phyloP scores from a whole-genome alignment of 2,113 vertebrate species.

The Otus sunia region DNA sequence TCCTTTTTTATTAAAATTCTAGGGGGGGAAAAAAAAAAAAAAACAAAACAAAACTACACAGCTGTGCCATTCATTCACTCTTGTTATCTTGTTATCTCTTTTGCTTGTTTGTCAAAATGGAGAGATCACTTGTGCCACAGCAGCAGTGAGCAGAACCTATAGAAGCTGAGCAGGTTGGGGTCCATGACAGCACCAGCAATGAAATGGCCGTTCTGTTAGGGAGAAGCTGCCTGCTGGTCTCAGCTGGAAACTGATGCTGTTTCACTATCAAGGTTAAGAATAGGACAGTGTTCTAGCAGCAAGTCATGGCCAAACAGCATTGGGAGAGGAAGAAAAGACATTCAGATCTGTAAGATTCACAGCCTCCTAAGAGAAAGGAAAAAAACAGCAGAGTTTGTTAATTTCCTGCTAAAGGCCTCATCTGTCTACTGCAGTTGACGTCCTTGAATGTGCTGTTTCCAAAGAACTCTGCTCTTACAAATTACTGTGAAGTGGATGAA shows the following conservation, averaged over 20 bases:
- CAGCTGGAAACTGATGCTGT: neutral
- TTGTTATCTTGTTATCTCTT: neutral
- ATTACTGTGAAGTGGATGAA: neutral
- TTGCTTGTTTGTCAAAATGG: neutral
- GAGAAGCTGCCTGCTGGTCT: neutral
- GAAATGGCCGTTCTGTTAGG: neutral
- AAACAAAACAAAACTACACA: neutral
- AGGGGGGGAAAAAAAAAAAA: too few relatives aligned
- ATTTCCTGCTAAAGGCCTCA: neutral
- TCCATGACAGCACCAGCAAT: neutral
- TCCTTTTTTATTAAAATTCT: conserved; percentile 12
- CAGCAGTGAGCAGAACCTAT: neutral
- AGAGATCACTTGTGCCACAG: rapidly evolving
- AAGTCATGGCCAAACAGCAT: neutral
- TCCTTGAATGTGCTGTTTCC: neutral
- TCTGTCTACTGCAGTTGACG: neutral
- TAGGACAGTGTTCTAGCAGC: neutral
- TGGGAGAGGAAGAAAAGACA: neutral
- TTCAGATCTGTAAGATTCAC: neutral
- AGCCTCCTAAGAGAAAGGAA: neutral
- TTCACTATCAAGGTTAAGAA: neutral
- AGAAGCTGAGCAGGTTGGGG: neutral
- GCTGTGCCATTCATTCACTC: conserved; percentile 2
- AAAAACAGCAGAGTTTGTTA: neutral
- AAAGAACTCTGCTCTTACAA: neutral